phyloP scores from a whole-genome alignment of 2,888 invertebrate genomes.

The Drosophila silvestris region DNA sequence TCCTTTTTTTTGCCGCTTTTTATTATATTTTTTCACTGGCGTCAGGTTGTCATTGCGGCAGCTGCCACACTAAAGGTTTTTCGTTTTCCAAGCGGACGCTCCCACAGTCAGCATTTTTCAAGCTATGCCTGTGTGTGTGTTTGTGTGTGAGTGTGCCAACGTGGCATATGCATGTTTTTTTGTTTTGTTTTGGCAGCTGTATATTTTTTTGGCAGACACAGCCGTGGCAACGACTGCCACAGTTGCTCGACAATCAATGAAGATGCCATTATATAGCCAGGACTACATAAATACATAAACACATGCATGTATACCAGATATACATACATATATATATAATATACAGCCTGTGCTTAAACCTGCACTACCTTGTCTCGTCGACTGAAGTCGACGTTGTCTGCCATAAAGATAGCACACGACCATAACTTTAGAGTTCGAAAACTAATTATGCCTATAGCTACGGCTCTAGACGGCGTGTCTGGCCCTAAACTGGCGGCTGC shows the following conservation, averaged over 20 bases:
- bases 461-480: slow-evolving; percentile 48
- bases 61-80: slow-evolving; percentile 56
- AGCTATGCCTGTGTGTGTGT: slow-evolving; percentile 17
- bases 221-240: slow-evolving; percentile 43
- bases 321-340: neutral
- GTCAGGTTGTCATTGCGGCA: slow-evolving; percentile 74
- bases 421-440: slow-evolving; percentile 82
- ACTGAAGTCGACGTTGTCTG: slow-evolving; percentile 22
- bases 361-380: slow-evolving; percentile 40
- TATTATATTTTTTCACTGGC: slow-evolving; percentile 47
- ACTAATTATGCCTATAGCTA: slow-evolving; percentile 84
- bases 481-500: slow-evolving; percentile 21
- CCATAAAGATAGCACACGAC: slow-evolving; percentile 76
- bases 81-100: slow-evolving; percentile 67
- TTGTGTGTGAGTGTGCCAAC: slow-evolving; percentile 37
- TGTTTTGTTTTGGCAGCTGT: slow-evolving; percentile 19
- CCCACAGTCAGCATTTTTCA: slow-evolving; percentile 71
- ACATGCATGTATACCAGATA: neutral
- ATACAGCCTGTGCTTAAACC: slow-evolving; percentile 18
- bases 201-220: slow-evolving; percentile 61
- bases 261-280: slow-evolving; percentile 48
- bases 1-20: slow-evolving; percentile 9
- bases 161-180: slow-evolving; percentile 56
- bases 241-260: slow-evolving; percentile 59
- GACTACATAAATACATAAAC: slow-evolving; percentile 18